These are phyloP conservation scores for Drosophila paramelanica DNA, from an alignment of 2,888 invertebrate species.

Conservation along the genomic window DNA sequence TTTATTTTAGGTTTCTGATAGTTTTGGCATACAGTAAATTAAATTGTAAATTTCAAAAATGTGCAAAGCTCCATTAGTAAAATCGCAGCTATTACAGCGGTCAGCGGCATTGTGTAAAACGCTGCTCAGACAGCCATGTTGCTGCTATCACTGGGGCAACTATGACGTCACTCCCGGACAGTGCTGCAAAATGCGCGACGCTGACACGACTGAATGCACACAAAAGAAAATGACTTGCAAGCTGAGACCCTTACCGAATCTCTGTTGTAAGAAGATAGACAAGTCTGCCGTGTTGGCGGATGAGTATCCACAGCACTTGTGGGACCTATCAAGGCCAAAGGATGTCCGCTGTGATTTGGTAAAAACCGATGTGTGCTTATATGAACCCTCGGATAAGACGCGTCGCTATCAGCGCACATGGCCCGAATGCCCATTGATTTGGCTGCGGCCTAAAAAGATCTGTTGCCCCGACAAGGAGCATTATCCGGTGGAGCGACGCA, in stretches of 20 bases:
- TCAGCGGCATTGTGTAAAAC: background rate
- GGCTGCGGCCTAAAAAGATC: slow-evolving; percentile 32
- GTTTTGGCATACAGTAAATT: slow-evolving; percentile 2
- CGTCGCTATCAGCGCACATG: slow-evolving; percentile 55
- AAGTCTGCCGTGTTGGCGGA: fast-evolving
- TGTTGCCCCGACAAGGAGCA: slow-evolving; percentile 47
- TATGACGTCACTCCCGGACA: slow-evolving; percentile 29
- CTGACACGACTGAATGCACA: slow-evolving; percentile 1
- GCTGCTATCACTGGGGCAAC: slow-evolving; percentile 35
- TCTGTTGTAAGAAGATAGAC: background rate
- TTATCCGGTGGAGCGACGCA: slow-evolving; percentile 21
- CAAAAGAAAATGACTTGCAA: background rate
- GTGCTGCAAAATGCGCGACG: slow-evolving; percentile 33
- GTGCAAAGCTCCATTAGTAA: background rate
- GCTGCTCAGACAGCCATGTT: fast-evolving
- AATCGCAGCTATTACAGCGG: background rate
- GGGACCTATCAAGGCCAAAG: slow-evolving; percentile 9
- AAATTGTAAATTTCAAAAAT: slow-evolving; percentile 18
- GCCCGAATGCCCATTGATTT: slow-evolving; percentile 46
- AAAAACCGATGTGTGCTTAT: slow-evolving; percentile 32
- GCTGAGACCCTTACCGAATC: background rate
- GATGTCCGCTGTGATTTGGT: slow-evolving; percentile 19
- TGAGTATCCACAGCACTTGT: slow-evolving; percentile 31
- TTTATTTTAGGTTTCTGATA: background rate
- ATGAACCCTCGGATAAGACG: slow-evolving; percentile 46